Evolutionary conservation across 1,140 invertebrate genomes (phyloP), one percentile per base, ranked within the genome.

Genomic region (Meteorus sp.): DNA sequence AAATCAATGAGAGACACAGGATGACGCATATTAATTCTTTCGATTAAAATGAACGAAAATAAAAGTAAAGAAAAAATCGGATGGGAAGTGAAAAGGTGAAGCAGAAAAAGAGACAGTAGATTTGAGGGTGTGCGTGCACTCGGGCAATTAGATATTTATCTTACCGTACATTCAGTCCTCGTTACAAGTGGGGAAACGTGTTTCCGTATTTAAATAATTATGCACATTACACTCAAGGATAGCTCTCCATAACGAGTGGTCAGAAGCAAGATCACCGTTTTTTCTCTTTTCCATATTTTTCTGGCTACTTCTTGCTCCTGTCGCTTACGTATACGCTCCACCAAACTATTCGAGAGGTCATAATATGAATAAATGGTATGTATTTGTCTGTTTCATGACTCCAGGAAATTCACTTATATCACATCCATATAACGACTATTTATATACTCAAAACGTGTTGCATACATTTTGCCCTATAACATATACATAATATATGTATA

Each of bases 191-290:
- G 56, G 44, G 56, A 62, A 62, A 62, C 60, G 60, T 62, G 60
- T 62, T 62, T 62, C 60, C 60, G 56, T 56, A 58, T 62, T 58
- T 62, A 50, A 62, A 62, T 62, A 62, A 62, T 62, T 62, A 62
- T 62, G 61, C 61, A 62, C 53, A 62, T 62, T 62, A 62, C 56
- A 47, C 56, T 31, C 29, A 19, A 41, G 39, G 15, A 53, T 53
- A 35, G 53, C 51, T 50, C 39, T 44, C 44, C 56, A 50, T 62
- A 57, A 54, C 48, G 25, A 51, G 45, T 39, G 53, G 55, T 31
- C 25, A 57, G 31, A n/a, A 54, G 25, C 11, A 43, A 35, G 33
- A 57, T 55, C 15, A 35, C 19, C 3, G 22, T n/a, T 47, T 56
- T 47, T 44, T 47, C 45, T 47, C 20, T 20, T 23, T 56, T 20